Percentiles rank a stretch among this genome's conserved stretches.
phyloP scores from a whole-genome alignment of 2,888 invertebrate species.

The Laothoe populi region DNA sequence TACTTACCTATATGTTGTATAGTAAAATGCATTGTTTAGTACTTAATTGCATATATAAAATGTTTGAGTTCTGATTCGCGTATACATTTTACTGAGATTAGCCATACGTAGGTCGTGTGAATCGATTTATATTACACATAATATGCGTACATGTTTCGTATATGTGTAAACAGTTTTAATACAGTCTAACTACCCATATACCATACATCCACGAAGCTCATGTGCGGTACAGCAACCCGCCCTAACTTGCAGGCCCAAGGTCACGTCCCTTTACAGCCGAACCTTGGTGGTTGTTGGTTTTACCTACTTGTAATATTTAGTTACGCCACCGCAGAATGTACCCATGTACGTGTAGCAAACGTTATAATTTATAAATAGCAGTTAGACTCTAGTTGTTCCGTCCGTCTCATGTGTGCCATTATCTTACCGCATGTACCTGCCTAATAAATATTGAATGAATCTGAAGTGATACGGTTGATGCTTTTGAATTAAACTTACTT shows the following conservation, averaged over 20 bases:
- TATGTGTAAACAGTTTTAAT: neutral
- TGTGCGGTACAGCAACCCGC: slow-evolving; percentile 41
- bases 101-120: neutral
- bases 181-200: neutral
- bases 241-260: slow-evolving; percentile 54
- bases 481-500: slow-evolving; percentile 10
- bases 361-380: slow-evolving; percentile 81
- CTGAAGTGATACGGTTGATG: slow-evolving; percentile 36
- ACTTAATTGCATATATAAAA: too few relatives aligned
- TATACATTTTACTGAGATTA: too few relatives aligned
- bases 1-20: too few relatives aligned
- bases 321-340: slow-evolving; percentile 63
- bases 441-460: slow-evolving; percentile 76
- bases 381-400: slow-evolving; percentile 68
- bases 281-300: slow-evolving; percentile 53
- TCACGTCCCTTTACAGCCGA: slow-evolving; percentile 55
- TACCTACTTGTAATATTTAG: slow-evolving; percentile 77
- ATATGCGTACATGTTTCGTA: slow-evolving; percentile 9
- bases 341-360: slow-evolving; percentile 56
- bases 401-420: slow-evolving; percentile 69
- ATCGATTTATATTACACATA: slow-evolving; percentile 18
- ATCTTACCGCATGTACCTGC: slow-evolving; percentile 66
- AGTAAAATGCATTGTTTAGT: too few relatives aligned
- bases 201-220: slow-evolving; percentile 7
- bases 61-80: too few relatives aligned